Evolutionary conservation across 2,888 invertebrate species (phyloP).

Genomic region (Erynnis tages): DNA sequence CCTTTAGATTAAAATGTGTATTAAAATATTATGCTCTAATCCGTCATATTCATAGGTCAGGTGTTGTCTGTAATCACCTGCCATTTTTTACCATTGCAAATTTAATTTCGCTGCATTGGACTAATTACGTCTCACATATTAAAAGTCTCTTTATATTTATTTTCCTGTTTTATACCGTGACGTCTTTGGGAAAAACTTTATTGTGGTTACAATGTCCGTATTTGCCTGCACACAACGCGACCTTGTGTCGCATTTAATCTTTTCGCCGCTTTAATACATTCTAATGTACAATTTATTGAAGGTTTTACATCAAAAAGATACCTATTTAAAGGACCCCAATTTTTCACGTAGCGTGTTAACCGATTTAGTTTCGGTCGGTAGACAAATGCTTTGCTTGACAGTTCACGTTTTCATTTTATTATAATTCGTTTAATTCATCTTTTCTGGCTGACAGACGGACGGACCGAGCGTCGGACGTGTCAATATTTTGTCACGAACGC

Average conservation of each 20-base stretch:
- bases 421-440: constrained; percentile 61
- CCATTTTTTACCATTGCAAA: constrained; percentile 9
- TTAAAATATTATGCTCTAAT: no score
- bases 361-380: constrained; percentile 69
- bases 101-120: background rate
- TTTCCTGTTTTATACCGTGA: no score
- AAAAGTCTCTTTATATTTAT: no score
- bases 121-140: constrained; percentile 4
- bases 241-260: no score
- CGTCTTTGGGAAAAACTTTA: no score
- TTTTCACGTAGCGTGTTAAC: constrained; percentile 54
- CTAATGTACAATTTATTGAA: background rate
- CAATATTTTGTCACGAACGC: constrained; percentile 80
- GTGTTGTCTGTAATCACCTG: constrained; percentile 23
- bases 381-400: constrained; percentile 66
- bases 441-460: constrained; percentile 44
- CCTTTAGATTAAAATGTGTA: no score
- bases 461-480: constrained; percentile 47
- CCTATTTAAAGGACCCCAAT: constrained; percentile 47
- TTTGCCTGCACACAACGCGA: no score
- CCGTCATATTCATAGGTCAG: constrained; percentile 11
- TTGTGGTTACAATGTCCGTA: no score
- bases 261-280: no score
- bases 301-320: background rate
- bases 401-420: constrained; percentile 57